Conservation (phyloP, 2,888 invertebrate genomes). For the Pomacea canaliculata region DNA sequence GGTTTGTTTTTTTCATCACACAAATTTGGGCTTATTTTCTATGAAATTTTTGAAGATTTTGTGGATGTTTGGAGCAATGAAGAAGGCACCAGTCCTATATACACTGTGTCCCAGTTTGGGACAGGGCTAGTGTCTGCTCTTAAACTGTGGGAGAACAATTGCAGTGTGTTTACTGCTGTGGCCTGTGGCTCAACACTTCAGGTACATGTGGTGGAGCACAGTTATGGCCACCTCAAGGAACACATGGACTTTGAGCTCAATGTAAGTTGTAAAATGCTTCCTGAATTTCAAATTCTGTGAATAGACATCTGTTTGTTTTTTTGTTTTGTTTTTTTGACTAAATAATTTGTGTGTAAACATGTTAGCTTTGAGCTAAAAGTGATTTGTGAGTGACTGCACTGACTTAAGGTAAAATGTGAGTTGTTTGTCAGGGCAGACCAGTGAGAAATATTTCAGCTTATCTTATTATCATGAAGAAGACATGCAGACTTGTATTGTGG, state of each 20-base stretch:
- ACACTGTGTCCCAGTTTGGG: conserved; percentile 35
- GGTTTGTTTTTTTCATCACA: no score
- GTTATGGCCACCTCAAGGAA: conserved; percentile 4
- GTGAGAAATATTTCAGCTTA: no score
- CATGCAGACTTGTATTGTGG: no score
- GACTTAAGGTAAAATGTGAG: no score
- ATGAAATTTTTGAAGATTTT: conserved; percentile 44
- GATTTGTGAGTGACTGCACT: not conserved
- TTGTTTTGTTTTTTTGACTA: not conserved
- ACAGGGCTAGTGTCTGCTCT: conserved; percentile 24
- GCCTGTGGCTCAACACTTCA: conserved; percentile 27
- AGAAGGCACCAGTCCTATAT: conserved; percentile 40
- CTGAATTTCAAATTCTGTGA: not conserved
- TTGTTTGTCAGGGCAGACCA: no score
- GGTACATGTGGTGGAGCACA: conserved; percentile 25
- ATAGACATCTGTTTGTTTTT: not conserved
- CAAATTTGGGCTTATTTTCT: no score
- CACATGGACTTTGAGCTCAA: conserved; percentile 9
- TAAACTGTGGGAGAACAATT: conserved; percentile 20
- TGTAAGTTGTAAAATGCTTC: not conserved
- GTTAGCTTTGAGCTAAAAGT: not conserved
- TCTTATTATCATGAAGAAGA: no score
- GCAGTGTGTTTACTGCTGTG: not conserved
- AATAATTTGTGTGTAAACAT: no score
- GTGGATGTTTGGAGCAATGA: conserved; percentile 62